These are phyloP conservation scores for Mythimna ferrago DNA, from an alignment of 2,888 invertebrate genomes.

Conservation along the genomic window DNA sequence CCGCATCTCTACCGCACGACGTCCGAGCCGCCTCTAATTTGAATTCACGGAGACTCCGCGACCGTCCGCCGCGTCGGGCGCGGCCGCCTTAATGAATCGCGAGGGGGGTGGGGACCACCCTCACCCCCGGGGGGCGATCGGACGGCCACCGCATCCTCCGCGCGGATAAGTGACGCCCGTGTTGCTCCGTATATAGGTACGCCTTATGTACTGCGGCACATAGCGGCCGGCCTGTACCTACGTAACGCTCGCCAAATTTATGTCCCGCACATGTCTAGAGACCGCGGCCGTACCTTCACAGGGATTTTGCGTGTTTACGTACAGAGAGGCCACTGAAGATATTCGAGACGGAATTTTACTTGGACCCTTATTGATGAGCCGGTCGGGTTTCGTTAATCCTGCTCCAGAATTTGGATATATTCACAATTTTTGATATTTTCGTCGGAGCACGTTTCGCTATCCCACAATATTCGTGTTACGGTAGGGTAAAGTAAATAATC, in stretches of 20 bases:
- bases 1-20: constrained; percentile 84
- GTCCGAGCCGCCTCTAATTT: constrained; percentile 90
- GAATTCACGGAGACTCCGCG: constrained; percentile 91
- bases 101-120: constrained; percentile 80
- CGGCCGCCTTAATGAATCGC: constrained; percentile 91
- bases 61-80: constrained; percentile 90
- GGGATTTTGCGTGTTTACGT: constrained; percentile 90
- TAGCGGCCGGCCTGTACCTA: constrained; percentile 88
- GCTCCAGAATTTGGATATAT: constrained; percentile 56
- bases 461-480: constrained; percentile 26
- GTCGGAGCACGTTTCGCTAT: constrained; percentile 23
- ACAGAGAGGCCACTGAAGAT: constrained; percentile 84
- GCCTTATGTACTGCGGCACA: constrained; percentile 87
- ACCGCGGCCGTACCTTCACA: constrained; percentile 90
- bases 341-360: constrained; percentile 86
- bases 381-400: constrained; percentile 75
- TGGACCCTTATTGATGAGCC: constrained; percentile 88
- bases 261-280: constrained; percentile 91
- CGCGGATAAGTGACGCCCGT: constrained; percentile 91
- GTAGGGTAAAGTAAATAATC: constrained; percentile 41
- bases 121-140: constrained; percentile 83
- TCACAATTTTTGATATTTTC: constrained; percentile 47
- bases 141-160: constrained; percentile 90
- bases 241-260: constrained; percentile 90
- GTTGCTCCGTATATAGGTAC: constrained; percentile 87